These are phyloP conservation scores for Tiaroga cobitis DNA, from an alignment of 2,797 vertebrate species.

Conservation along the genomic window DNA sequence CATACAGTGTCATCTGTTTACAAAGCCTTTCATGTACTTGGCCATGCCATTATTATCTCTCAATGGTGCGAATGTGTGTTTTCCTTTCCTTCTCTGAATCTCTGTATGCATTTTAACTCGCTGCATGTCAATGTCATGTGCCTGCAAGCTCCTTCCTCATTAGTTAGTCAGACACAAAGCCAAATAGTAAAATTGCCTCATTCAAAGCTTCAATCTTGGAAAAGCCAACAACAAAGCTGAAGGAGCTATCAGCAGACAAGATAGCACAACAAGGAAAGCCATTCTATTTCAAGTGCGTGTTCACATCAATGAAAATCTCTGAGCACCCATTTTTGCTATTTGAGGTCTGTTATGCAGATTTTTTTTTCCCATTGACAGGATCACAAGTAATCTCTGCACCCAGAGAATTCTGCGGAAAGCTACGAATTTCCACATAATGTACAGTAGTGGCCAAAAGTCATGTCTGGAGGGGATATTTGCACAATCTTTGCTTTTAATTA, in stretches of 20 bases:
- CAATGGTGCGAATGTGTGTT: not conserved
- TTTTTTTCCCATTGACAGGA: not conserved
- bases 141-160: not conserved
- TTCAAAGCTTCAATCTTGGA: not conserved
- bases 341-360: not conserved
- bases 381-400: not conserved
- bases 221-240: constrained; percentile 7
- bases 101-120: not conserved
- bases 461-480: not conserved
- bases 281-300: not conserved
- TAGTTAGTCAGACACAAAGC: constrained; percentile 5
- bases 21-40: constrained; percentile 8
- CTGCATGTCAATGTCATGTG: not conserved
- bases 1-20: not conserved
- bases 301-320: not conserved
- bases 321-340: not conserved
- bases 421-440: not conserved
- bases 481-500: not conserved
- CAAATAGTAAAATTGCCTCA: constrained; percentile 12
- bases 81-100: not conserved
- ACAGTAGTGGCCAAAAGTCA: not conserved
- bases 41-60: constrained; percentile 4
- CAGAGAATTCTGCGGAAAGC: not conserved
- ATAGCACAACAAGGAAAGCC: not conserved
- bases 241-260: not conserved